Base-by-base conservation (phyloP, 2,888 invertebrate species). In the Ormyrus rosae region DNA sequence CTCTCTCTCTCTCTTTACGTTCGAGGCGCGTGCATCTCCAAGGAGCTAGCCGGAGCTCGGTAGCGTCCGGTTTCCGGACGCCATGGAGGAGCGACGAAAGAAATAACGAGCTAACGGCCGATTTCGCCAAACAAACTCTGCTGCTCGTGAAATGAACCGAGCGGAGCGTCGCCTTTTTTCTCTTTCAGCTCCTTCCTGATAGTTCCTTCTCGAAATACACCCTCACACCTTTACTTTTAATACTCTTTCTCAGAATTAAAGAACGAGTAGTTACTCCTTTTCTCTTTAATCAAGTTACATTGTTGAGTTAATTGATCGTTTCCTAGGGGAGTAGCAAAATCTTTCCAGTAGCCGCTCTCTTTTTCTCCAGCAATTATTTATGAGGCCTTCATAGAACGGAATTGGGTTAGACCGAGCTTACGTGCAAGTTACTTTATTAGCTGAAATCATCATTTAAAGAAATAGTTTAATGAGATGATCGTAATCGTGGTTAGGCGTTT, bases 71-170 rank as follows among this genome's bases (percentile, higher is more conserved):
- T 71, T 72, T 68, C 48, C 65, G 72, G 51, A 45, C n/a, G 53
- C 13, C 55, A 55, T 58, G 61, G 50, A 71, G 34, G 34, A 60
- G 60, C 51, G 19, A 56, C 63, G 34, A 64, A n/a, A 11, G 48
- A 11, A 46, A 34, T 34, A 58, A 46, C 45, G 7, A 50, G 56
- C 60, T 73, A 67, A 73, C 69, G 70, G 46, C 56, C 74, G 80
- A 80, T 80, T 75, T 65, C 75, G 58, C 74, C 58, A 75, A 75
- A 75, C 72, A 78, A 72, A 81, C 85, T 83, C 76, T 34, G 46
- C 53, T 34, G 64, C 58, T 71, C 8, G 73, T 73, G 77, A 45
- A 74, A 74, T 58, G 50, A 74, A 58, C 53, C 45, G 10, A 63
- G 56, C 10, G 6, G 19, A 6, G 11, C 45, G 45, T 58, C 45